Evolutionary conservation across 53 echinoderm and acorn worm species (phyloP).

Genomic region (Mesocentrotus franciscanus): DNA sequence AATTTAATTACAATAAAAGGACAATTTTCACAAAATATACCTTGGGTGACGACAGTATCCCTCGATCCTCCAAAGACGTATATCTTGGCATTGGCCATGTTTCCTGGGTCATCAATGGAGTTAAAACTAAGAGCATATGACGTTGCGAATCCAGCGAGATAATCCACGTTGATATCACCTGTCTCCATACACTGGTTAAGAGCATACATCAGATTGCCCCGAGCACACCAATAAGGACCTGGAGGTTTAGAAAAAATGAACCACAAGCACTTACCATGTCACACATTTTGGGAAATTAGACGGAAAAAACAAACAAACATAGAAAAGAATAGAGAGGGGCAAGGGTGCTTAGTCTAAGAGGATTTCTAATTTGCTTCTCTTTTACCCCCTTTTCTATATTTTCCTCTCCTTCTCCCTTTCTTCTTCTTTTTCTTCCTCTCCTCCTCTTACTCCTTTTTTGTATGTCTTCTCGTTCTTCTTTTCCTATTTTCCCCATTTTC

Average conservation of each 20-base stretch:
- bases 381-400: background rate
- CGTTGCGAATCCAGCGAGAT: conserved; percentile 70
- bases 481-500: too few species aligned
- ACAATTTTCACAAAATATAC: conserved; percentile 44
- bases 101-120: conserved; percentile 72
- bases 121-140: conserved; percentile 7
- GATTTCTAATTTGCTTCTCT: background rate
- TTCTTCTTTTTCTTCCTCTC: background rate
- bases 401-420: background rate
- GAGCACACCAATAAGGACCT: conserved; percentile 89
- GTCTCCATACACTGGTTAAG: conserved; percentile 61
- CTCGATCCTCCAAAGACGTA: conserved; percentile 79
- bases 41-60: conserved; percentile 73
- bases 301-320: too few species aligned
- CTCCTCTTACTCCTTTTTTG: background rate
- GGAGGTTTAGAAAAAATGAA: background rate
- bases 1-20: too few species aligned
- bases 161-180: conserved; percentile 65
- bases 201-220: conserved; percentile 51
- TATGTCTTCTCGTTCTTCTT: background rate
- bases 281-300: too few species aligned
- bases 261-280: too few species aligned
- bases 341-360: background rate
- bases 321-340: background rate
- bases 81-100: conserved; percentile 71